Base-by-base conservation (phyloP, 1,140 invertebrate genomes). In the Epicauta chinensis region DNA sequence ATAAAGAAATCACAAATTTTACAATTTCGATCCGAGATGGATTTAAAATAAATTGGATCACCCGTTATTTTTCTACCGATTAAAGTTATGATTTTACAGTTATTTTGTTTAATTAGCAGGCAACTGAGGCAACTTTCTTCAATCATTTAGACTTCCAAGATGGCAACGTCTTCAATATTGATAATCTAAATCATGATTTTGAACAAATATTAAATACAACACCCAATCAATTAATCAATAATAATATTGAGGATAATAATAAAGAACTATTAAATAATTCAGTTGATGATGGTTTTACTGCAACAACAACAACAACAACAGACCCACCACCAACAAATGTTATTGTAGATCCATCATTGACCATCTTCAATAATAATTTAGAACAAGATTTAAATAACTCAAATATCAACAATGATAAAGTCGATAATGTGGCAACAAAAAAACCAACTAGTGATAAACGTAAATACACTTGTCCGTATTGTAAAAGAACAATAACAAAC, bases 401-500 rank as follows among this genome's bases (percentile, higher is more conserved):
- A 9, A 3, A 12, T 43, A 10, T 15, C 3, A 43, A 43, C 23
- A 29, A 11, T 12, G 40, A 43, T 3, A 43, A 43, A 43, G 17
- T 13, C n/a, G 45, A 47, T 13, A 38, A 38, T n/a, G 31, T 40
- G 14, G 6, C 16, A 40, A 35, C 0, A 12, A 29, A 43, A 43
- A 30, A 40, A 6, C 10, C 16, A 7, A 34, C 36, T 37, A 31
- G 11, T 35, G 44, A 31, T 29, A 52, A 6, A 17, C 54, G 2
- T 40, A 23, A 10, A 51, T 55, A 16, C 3, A 47, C 53, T 16
- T 63, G 61, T 32, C 45, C 53, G 12, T 53, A 53, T 12, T 63
- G 61, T 35, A 60, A 55, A 16, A 49, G 48, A 16, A 47, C 53
- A 13, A 60, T 56, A 32, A 32, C 52, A 1, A 55, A 54, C 37